phyloP scores from a whole-genome alignment of 2,113 vertebrate species.

The Cariama cristata region DNA sequence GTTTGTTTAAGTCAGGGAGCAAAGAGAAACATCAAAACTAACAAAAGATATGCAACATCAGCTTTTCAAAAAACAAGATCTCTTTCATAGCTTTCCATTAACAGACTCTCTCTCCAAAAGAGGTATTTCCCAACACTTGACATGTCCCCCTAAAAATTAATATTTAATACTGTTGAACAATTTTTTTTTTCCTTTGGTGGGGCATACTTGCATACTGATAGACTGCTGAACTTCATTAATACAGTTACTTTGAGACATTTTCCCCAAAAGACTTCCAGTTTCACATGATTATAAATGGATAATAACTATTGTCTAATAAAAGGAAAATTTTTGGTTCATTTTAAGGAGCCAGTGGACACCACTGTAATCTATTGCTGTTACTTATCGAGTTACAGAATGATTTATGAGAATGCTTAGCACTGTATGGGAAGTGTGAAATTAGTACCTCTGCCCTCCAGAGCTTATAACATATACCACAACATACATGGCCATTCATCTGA shows the following conservation, averaged over 20 bases:
- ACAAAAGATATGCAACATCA: neutral
- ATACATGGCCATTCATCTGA: neutral
- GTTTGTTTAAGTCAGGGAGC: conserved; percentile 50
- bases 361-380: neutral
- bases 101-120: neutral
- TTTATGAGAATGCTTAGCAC: neutral
- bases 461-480: neutral
- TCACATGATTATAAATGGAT: neutral
- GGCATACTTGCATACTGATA: neutral
- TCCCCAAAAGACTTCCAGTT: neutral
- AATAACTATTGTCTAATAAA: neutral
- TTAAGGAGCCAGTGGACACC: neutral
- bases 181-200: neutral
- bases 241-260: neutral
- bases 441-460: neutral
- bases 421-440: neutral
- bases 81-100: neutral
- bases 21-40: conserved; percentile 31
- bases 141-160: neutral
- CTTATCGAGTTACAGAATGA: neutral
- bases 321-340: neutral
- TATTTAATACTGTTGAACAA: neutral
- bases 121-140: neutral
- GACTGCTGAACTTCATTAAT: neutral
- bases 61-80: neutral